A percentile compares a stretch with the other conserved stretches of the same genome.
These are phyloP conservation scores for Choloepus hoffmanni DNA, from an alignment of 2,113 vertebrate species.

Conservation along the genomic window DNA sequence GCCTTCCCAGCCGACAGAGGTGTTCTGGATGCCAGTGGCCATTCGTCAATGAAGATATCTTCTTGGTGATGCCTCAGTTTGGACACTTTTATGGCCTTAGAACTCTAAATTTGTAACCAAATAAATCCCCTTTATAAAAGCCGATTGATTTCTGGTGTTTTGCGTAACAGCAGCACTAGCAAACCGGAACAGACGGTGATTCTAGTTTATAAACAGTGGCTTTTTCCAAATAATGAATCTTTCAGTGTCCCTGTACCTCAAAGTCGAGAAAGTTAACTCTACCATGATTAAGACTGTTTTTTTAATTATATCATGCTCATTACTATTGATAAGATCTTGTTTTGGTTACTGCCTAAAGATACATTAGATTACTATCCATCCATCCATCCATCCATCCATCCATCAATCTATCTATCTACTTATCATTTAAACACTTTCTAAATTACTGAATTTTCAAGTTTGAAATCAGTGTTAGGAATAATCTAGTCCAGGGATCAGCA, in stretches of 20 bases:
- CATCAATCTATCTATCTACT: not conserved
- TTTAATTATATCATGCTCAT: not conserved
- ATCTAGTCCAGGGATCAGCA: not conserved
- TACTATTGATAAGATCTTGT: not conserved
- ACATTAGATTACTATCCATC: not conserved
- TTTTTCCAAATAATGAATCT: slow-evolving; percentile 62
- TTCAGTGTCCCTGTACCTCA: not conserved
- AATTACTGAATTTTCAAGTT: slow-evolving; percentile 13
- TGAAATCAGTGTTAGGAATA: slow-evolving; percentile 39
- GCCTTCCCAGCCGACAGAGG: no score
- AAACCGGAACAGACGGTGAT: not conserved
- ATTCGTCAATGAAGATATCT: no score
- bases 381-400: not conserved
- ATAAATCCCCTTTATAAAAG: no score
- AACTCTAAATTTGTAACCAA: no score
- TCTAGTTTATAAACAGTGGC: slow-evolving; percentile 64
- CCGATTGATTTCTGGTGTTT: no score
- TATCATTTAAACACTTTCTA: slow-evolving; percentile 6
- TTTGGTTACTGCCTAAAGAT: not conserved
- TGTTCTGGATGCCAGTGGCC: no score
- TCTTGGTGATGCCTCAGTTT: no score
- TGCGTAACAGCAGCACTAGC: no score
- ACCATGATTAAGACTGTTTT: not conserved
- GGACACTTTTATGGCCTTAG: no score
- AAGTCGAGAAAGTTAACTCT: slow-evolving; percentile 53